Evolutionary conservation across 2,888 invertebrate species (phyloP), one percentile per base, ranked within the genome.

Genomic region (Hyles lineata): DNA sequence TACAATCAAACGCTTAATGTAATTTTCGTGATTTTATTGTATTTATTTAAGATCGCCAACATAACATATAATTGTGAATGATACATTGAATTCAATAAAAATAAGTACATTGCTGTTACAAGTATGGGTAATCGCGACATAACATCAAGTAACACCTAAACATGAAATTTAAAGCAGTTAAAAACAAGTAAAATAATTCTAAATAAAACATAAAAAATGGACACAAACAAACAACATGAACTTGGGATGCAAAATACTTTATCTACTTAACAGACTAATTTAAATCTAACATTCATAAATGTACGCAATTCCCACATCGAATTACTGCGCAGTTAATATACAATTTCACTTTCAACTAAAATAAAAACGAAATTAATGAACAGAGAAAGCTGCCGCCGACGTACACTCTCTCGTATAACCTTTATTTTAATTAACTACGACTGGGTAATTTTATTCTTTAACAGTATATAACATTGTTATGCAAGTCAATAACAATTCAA

Each of bases 271-370:
- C 43, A 43, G 55, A 55, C 5, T 6, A 55, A 55, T 55, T 55
- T n/a, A 19, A n/a, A 55, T 7, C 0, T 19, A 55, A n/a, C 1
- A n/a, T 9, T 35, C 15, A 25, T 32, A 29, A 62, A 62, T 35
- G 29, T 32, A 29, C 11, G 32, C 62, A n/a, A 25, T 67, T 67
- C 67, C 23, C 67, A 50, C 67, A 17, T 17, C 21, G 50, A 25
- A 43, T 70, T n/a, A 73, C 70, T 71, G 58, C 43, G 29, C 52
- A 43, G 55, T 59, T 50, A 63, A 75, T 61, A 15, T 8, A 35
- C 50, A 73, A 73, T 71, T 70, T 73, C 73, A 50, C 67, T 60
- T 71, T 72, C 50, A 50, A 50, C n/a, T 25, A 50, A 70, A 63
- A 70, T 59, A 60, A 59, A 29, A 62, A 62, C 21, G 55, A 70